Evolutionary conservation across 2,888 invertebrate species (phyloP), one percentile per base, ranked within the genome.

Genomic region (Cylindroiulus punctatus): DNA sequence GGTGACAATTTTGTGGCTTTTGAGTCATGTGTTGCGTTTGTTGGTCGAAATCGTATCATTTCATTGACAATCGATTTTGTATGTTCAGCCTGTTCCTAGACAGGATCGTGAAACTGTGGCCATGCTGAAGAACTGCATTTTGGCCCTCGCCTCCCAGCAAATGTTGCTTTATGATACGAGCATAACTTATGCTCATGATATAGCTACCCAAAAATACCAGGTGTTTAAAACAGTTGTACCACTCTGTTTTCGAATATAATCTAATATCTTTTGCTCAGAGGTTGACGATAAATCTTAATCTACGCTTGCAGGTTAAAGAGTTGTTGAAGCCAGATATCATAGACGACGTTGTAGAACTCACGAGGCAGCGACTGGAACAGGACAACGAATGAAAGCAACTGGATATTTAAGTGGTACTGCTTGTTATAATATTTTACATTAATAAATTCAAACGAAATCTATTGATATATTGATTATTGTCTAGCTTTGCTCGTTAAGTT

Each of bases 161-260:
- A 95, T 98, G 92, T 94, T 97, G 93, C 91, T 99, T 1, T 98
- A 95, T 89, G 98, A 98, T 90, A 97, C 97, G 0, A 97, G 96
- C 89, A 90, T 93, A 42, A 89, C 92, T 65, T 96, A 96, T 90
- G 97, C 98, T 0, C 98, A 94, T 91, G 97, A 98, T 89, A 96
- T 96, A 90, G 98, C 98, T 26, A 65, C 10, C 8, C 91, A 94
- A 76, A 95, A 96, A 90, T 97, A 97, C 90, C 90, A 92, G 87
- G 95, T 96, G 14, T n/a, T 84, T 47, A 12, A n/a, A 44, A 17
- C 44, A 44, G 10, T 84, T 19, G 42, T n/a, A 4, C 3, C 36
- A 36, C 40, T 30, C n/a, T 44, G 8, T 40, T 82, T 36, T 36
- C 10, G 5, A 26, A 30, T 8, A 30, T 81, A 0, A 81, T 30